Percentiles rank a stretch among this genome's conserved stretches.
Evolutionary conservation across 1,140 invertebrate genomes (phyloP).

Genomic region (Zophobas atratus): DNA sequence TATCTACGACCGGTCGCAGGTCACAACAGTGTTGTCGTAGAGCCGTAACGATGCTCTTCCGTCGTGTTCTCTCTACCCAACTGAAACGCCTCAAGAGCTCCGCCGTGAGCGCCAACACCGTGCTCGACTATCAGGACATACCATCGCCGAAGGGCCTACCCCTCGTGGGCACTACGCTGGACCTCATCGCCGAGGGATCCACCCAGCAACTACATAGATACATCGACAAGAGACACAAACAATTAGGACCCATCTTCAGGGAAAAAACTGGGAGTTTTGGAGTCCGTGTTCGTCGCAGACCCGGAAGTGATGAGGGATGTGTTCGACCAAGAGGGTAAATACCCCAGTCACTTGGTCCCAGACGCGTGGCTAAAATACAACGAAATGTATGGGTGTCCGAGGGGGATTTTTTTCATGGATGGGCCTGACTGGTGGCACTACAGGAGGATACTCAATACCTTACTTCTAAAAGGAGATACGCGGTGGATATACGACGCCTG

Average conservation of each 20-base stretch:
- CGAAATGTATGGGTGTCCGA: constrained; percentile 76
- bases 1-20: constrained; percentile 41
- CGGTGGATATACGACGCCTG: constrained; percentile 70
- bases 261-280: constrained; percentile 78
- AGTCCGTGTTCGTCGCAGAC: constrained; percentile 82
- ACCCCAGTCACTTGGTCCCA: constrained; percentile 84
- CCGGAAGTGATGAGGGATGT: constrained; percentile 79
- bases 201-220: constrained; percentile 78
- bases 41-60: constrained; percentile 40
- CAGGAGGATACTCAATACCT: constrained; percentile 81
- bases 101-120: constrained; percentile 13
- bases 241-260: constrained; percentile 83
- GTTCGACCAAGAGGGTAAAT: constrained; percentile 82
- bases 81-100: constrained; percentile 32
- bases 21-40: constrained; percentile 41
- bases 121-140: constrained; percentile 60
- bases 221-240: constrained; percentile 79
- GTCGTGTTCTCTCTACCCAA: constrained; percentile 20
- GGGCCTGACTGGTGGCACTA: constrained; percentile 84
- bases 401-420: constrained; percentile 92
- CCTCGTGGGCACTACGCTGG: constrained; percentile 72
- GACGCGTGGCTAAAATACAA: constrained; percentile 89
- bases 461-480: constrained; percentile 74
- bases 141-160: constrained; percentile 71
- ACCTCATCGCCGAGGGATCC: constrained; percentile 71